phyloP scores from a whole-genome alignment of 1,140 invertebrate species.

The Phenacoccus solenopsis region DNA sequence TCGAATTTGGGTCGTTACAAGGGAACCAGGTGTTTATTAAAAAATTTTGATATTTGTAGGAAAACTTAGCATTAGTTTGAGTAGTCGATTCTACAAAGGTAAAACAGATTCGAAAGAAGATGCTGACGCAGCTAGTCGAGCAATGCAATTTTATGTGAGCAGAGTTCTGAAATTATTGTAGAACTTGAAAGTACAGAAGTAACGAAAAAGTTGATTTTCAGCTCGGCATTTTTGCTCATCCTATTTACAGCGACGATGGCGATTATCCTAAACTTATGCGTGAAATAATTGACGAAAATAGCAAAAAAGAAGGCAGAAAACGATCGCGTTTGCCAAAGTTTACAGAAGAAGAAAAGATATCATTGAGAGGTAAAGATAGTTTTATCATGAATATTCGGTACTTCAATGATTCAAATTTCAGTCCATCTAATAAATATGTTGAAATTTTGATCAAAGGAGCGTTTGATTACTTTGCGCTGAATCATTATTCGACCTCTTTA shows the following conservation, averaged over 20 bases:
- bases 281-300: conserved; percentile 34
- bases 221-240: conserved; percentile 37
- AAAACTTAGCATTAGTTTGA: conserved; percentile 39
- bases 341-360: conserved; percentile 33
- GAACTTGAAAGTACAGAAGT: not conserved
- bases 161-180: not conserved
- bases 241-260: conserved; percentile 38
- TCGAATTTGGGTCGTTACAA: not conserved
- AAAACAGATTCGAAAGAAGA: conserved; percentile 33
- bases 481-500: conserved; percentile 32
- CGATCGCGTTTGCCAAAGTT: conserved; percentile 40
- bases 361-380: conserved; percentile 33
- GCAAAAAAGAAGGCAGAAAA: conserved; percentile 33
- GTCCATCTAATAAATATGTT: not conserved
- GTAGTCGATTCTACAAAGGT: conserved; percentile 36
- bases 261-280: conserved; percentile 42
- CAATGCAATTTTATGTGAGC: conserved; percentile 35
- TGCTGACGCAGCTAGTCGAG: conserved; percentile 36
- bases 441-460: conserved; percentile 21
- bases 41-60: conserved; percentile 28
- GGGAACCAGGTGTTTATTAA: not conserved
- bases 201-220: conserved; percentile 27
- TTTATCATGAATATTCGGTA: not conserved
- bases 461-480: conserved; percentile 36
- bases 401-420: not conserved